Evolutionary conservation across 2,888 invertebrate genomes (phyloP), one percentile per base, ranked within the genome.

Genomic region (Orchesellides sinensis): DNA sequence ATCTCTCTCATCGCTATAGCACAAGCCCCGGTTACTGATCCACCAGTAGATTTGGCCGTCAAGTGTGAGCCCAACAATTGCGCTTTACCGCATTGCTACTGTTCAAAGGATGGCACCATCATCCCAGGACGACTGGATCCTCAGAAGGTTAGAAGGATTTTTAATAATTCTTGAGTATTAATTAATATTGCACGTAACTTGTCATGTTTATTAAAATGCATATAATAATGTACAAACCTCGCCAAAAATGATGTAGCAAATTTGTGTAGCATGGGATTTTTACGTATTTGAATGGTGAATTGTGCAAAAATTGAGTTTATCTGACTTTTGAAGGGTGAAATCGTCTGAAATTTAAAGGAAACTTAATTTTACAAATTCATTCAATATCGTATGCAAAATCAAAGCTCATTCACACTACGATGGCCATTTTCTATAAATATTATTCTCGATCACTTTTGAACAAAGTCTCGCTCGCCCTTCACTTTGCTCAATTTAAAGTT

Each of bases 91-190:
- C 96, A 96, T 89, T 98, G 97, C 90, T 97, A 94, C 91, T 98
- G 97, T 90, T 96, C 96, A 45, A 94, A 95, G 89, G 97, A 97
- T 90, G 97, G 97, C 45, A 97, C 96, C 3, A 90, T 93, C 83
- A 95, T 97, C 88, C 97, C 97, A 8, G 96, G 96, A 35, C 95
- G 94, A 69, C 90, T 97, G 35, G 93, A 95, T 78, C 93, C 95
- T 17, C 94, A 95, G 90, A 95, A 96, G 89, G 96, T 96, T 45
- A 78, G 32, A 25, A 47, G 21, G 14, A 27, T 54, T 40, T 25
- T 35, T 52, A 10, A 14, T 23, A 65, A 40, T 45, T 52, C 17
- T 52, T 12, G 17, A 17, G 0, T 45, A 25, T 8, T 45, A 19
- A 40, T 40, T 0, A 65, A 59, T 54, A 21, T 19, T 4, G 19